Evolutionary conservation across 2,113 vertebrate species (phyloP), one percentile per base, ranked within the genome.

Genomic region (Cnemophilus loriae): DNA sequence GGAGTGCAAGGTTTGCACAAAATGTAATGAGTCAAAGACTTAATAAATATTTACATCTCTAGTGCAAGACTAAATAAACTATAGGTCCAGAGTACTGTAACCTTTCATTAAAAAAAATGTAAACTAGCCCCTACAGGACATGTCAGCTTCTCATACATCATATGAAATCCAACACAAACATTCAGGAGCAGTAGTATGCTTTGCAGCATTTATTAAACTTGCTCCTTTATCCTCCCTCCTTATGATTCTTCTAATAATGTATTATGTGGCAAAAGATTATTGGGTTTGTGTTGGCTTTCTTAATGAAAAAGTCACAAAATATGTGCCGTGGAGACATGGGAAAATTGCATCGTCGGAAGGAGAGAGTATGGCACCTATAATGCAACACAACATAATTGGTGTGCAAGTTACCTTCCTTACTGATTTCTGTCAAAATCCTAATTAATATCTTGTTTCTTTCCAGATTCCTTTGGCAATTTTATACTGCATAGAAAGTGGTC

Each of bases 11-110:
- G 21, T 23, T 74, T 91, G 65, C 67, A 87, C 55, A 83, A 95
- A 92, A 96, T 41, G 22, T 93, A 96, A 92, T 76, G 92, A 94
- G 61, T 89, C 46, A 73, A 93, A 95, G 69, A 24, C 64, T 96
- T 92, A 82, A 96, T 78, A 96, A 96, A 95, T 95, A 94, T 93
- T 96, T 96, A 76, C 73, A 94, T 83, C 88, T 61, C 53, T 73
- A 59, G 80, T 64, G 80, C 57, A 94, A 96, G 88, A 91, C 90
- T 83, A 90, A 94, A 96, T 89, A 97, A 87, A 85, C 75, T 85
- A 10, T 37, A 71, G 47, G 71, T 81, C 85, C 44, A 64, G 41
- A 87, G 28, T 76, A 80, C 47, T 59, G 55, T 77, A 97, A 93
- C 76, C 90, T 95, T 95, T 92, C 85, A 91, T 83, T 50, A n/a